Evolutionary conservation across 1,140 invertebrate species (phyloP).

Genomic region (Zelostemma sp.): DNA sequence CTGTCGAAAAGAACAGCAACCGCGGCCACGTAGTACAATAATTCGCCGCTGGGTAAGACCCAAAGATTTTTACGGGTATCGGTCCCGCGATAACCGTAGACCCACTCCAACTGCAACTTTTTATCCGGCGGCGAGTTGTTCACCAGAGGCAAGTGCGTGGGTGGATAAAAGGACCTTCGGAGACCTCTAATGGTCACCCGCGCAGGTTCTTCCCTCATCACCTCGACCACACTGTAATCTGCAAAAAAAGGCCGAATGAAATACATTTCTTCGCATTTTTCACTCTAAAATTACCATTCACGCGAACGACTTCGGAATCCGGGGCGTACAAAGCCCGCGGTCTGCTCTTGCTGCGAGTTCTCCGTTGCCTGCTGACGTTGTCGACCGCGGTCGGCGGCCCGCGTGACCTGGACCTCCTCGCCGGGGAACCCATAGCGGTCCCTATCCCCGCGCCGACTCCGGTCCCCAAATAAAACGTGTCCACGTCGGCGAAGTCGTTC

Average conservation of each 20-base stretch:
- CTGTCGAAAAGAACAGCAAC: constrained; percentile 92
- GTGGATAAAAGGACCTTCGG: constrained; percentile 87
- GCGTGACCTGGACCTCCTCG: constrained; percentile 79
- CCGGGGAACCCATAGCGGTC: constrained; percentile 72
- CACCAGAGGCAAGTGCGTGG: constrained; percentile 82
- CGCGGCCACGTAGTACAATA: constrained; percentile 93
- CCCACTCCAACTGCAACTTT: constrained; percentile 91
- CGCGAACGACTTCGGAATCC: constrained; percentile 82
- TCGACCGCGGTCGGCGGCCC: constrained; percentile 72
- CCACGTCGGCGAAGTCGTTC: constrained; percentile 91
- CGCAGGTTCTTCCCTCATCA: constrained; percentile 85
- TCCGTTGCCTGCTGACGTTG: constrained; percentile 71
- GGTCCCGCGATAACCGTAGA: constrained; percentile 93
- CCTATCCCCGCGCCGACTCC: constrained; percentile 71
- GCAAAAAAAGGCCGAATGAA: constrained; percentile 14
- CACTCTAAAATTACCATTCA: constrained; percentile 79
- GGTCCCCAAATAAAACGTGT: constrained; percentile 88
- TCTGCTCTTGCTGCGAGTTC: constrained; percentile 85
- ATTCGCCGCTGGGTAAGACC: constrained; percentile 91
- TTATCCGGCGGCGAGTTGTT: constrained; percentile 89
- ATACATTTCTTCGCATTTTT: too few relatives aligned
- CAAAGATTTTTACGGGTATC: constrained; percentile 90
- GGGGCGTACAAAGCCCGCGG: constrained; percentile 83
- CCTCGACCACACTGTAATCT: constrained; percentile 87
- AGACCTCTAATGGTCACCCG: constrained; percentile 87